A percentile compares a stretch with the other conserved stretches of the same genome.
Conservation (phyloP, 2,888 invertebrate species). For the Apotomis betuletana region DNA sequence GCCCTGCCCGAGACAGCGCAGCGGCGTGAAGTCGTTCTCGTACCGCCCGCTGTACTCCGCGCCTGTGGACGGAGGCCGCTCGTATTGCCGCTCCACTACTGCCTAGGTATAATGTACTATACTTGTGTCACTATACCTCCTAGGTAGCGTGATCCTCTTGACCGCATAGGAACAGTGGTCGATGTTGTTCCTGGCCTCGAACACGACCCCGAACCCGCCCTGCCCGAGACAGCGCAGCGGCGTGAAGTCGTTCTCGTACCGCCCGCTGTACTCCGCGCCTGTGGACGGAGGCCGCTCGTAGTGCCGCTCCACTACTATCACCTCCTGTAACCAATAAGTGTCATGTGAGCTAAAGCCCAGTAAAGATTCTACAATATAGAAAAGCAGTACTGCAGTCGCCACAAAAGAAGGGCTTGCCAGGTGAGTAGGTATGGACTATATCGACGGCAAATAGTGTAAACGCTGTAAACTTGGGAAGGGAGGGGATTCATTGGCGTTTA, state of each 20-base stretch:
- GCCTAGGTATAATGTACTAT: too few species aligned
- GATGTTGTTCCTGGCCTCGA: constrained; percentile 96
- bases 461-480: too few species aligned
- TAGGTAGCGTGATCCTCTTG: constrained; percentile 95
- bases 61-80: constrained; percentile 52
- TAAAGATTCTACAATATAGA: too few species aligned
- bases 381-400: too few species aligned
- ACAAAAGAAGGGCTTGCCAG: too few species aligned
- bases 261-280: constrained; percentile 75
- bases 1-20: constrained; percentile 92
- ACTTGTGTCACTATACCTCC: constrained; percentile 72
- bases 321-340: constrained; percentile 52
- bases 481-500: too few species aligned
- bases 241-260: constrained; percentile 94
- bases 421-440: too few species aligned
- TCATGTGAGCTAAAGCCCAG: too few species aligned
- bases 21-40: constrained; percentile 91
- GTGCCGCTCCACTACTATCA: constrained; percentile 68
- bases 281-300: constrained; percentile 57
- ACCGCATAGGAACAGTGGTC: constrained; percentile 98
- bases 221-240: constrained; percentile 91
- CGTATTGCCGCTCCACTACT: constrained; percentile 66
- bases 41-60: constrained; percentile 86
- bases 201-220: constrained; percentile 98
- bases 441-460: too few species aligned